Evolutionary conservation across 2,113 vertebrate genomes (phyloP).

Genomic region (Microcebus griseorufus): DNA sequence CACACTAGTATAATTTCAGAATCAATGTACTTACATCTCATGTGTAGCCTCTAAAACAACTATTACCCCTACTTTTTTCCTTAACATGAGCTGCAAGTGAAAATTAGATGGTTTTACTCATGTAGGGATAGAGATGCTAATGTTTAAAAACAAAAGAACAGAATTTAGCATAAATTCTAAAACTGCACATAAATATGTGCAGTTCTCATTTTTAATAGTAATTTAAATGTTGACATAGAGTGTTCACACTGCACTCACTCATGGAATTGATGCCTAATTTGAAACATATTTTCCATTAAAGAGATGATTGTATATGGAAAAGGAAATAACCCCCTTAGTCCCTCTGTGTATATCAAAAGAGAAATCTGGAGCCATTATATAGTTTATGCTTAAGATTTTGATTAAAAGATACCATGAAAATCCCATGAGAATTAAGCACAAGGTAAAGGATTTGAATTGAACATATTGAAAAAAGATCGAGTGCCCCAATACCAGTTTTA

Average conservation of each 20-base stretch:
- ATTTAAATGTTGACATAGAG: conserved; percentile 44
- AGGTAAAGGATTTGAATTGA: conserved; percentile 54
- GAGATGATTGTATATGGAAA: conserved; percentile 43
- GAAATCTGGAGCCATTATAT: conserved; percentile 51
- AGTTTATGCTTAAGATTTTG: conserved; percentile 64
- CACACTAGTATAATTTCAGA: neutral
- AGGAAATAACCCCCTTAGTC: conserved; percentile 55
- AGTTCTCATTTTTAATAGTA: conserved; percentile 53
- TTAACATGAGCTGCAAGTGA: conserved; percentile 34
- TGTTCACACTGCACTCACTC: conserved; percentile 54
- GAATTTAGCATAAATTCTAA: conserved; percentile 35
- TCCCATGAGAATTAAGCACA: conserved; percentile 27
- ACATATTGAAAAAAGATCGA: conserved; percentile 71
- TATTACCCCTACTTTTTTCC: neutral
- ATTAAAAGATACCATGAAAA: conserved; percentile 72
- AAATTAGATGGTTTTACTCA: conserved; percentile 14
- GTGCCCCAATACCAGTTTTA: conserved; percentile 67
- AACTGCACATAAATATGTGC: neutral
- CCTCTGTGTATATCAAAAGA: conserved; percentile 61
- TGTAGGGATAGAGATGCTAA: neutral
- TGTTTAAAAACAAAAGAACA: conserved; percentile 19
- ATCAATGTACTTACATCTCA: neutral
- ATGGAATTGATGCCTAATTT: conserved; percentile 57
- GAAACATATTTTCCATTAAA: conserved; percentile 64
- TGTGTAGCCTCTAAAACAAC: neutral